Base-by-base conservation (phyloP, 2,113 vertebrate genomes). In the Phalacrocorax aristotelis region DNA sequence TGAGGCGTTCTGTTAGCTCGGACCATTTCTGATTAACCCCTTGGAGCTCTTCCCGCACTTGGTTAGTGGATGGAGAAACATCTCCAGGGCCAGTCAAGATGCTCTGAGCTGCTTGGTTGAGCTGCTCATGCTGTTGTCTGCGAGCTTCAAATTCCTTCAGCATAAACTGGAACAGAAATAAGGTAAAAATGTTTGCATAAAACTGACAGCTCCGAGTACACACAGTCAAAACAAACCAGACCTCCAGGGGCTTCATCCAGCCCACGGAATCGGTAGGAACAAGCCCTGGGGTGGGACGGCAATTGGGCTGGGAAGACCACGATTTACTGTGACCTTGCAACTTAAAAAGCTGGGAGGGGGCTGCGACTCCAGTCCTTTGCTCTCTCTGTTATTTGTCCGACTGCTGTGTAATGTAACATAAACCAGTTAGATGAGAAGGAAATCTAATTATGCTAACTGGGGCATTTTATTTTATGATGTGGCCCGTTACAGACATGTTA, bases 81-180 rank as follows among this genome's bases (percentile, higher is more conserved):
- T 99, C 97, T 36, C 97, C 97, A 32, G 98, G 97, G 61, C 98
- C 98, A n/a, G 97, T 98, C 42, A 99, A 97, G 97, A 99, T 99
- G 68, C 99, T 99, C 95, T 98, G 98, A 6, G 99, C 99, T 0
- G 99, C 98, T 96, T 98, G 98, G 27, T 99, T 99, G 91, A 99
- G 98, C 97, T 99, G 99, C 84, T 99, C 99, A 7, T 99, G 99
- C 98, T 99, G 99, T 1, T 99, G 98, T 57, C 97, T 98, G 2
- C 99, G 98, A 7, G 99, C 98, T 97, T 99, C 99, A 92, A 99
- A 99, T 98, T 99, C 99, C 68, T 99, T 99, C 95, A 99, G 98
- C 99, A 99, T 99, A 98, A 99, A 99, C 99, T 99, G 97, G 19
- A 97, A 98, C 30, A 97, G 92, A 98, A 98, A 98, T 27, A 95